Evolutionary conservation across 37 sponge, comb jelly and placozoan species (phyloP), one percentile per base, ranked within the genome.

Genomic region (Trichoplax adhaerens): DNA sequence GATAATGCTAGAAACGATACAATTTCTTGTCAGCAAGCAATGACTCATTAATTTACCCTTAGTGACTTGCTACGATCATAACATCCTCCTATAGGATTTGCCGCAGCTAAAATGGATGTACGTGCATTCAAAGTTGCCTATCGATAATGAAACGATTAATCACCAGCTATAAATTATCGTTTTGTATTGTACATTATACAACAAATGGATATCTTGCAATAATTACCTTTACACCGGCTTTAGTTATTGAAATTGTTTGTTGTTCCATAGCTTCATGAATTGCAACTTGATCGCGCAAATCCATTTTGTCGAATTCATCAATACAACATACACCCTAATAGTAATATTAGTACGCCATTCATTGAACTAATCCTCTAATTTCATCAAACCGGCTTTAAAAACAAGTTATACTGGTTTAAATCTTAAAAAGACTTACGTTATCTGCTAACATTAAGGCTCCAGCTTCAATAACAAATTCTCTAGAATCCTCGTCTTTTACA

Each of bases 251-350:
- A 54, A 97, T 91, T 71, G 99, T 97, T 81, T 97, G 99, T 66
- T 97, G 99, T 68, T 97, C 99, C 99, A 97, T 97, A n/a, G 93
- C 93, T 69, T 97, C 99, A 59, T 97, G 99, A 51, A 97, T 97
- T 54, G 99, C 99, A 50, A 92, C 93, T 65, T 97, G 99, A 74
- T 97, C 99, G 54, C 81, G 61, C 47, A 71, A 82, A 51, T 97
- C 99, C 99, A 97, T 97, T 85, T 97, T 97, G 58, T 97, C 99
- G 82, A 97, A 97, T 78, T 97, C 99, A 81, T 97, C 99, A 64
- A 97, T 97, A 73, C 99, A 97, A 58, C 99, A 97, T 65, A 97
- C 90, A 78, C 99, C 99, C 94, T 94, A 79, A 46, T 4, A 1
- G 29, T 29, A 29, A 29, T 29, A 29, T 29, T 29, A 29, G 29